These are phyloP conservation scores for Bombus terrestris DNA, from an alignment of 1,140 invertebrate genomes.

Conservation along the genomic window DNA sequence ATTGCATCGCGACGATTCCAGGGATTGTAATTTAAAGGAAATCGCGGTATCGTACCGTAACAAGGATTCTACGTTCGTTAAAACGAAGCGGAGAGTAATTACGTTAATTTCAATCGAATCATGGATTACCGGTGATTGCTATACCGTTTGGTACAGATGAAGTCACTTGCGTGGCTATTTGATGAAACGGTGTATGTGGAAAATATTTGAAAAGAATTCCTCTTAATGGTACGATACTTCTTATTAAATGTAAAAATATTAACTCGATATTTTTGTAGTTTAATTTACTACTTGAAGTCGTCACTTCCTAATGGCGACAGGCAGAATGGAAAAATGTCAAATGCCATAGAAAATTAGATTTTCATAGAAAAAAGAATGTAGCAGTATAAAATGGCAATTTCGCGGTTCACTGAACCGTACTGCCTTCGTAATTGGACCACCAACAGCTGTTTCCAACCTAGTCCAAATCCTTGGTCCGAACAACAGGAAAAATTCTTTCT, in stretches of 20 bases:
- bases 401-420: not conserved
- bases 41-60: slow-evolving; percentile 15
- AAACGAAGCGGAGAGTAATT: slow-evolving; percentile 11
- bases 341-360: not conserved
- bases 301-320: too few relatives aligned
- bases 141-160: not conserved
- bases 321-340: not conserved
- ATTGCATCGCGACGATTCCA: slow-evolving; percentile 43
- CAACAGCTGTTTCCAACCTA: not conserved
- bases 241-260: too few relatives aligned
- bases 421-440: not conserved
- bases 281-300: too few relatives aligned
- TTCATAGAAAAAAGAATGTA: not conserved
- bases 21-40: slow-evolving; percentile 48
- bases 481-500: not conserved
- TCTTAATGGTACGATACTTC: too few relatives aligned
- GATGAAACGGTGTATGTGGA: too few relatives aligned
- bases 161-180: not conserved
- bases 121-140: not conserved
- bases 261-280: too few relatives aligned
- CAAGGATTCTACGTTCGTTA: slow-evolving; percentile 29
- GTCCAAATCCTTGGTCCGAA: not conserved
- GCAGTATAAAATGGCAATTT: not conserved
- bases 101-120: slow-evolving; percentile 28
- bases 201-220: too few relatives aligned